Evolutionary conservation across 2,797 vertebrate species (phyloP), one percentile per base, ranked within the genome.

Genomic region (Helostoma temminkii): DNA sequence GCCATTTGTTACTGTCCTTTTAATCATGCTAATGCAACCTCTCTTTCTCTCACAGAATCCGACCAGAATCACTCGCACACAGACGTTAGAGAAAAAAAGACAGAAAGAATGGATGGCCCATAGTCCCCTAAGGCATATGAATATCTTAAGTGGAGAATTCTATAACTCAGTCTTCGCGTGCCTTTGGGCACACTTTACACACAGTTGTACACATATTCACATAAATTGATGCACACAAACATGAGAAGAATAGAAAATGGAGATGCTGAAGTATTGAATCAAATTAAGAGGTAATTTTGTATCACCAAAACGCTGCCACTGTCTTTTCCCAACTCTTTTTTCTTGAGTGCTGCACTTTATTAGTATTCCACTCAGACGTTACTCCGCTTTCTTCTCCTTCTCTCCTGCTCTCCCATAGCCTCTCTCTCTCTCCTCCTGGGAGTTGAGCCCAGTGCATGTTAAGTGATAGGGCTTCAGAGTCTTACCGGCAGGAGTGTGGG

Each of bases 1-100:
- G 82, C 78, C 91, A 87, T 93, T 94, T 91, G 89, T 91, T 90
- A 90, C 91, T 88, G 91, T 91, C 89, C 78, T 91, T 94, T 93
- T 92, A 91, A 94, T 93, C 92, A 93, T 89, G 84, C 88, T 90
- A 92, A 93, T 92, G 88, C 90, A 85, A 70, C 66, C 77, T 48
- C 62, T 42, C 30, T 30, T 15, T 43, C 16, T 0, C 30, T 72
- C 72, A 30, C 46, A 70, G 80, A 81, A 78, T 46, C n/a, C 25
- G 76, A 80, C 73, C 64, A 63, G 70, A 63, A 65, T 39, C 76
- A 58, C 50, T 26, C 56, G 32, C 72, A 18, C 8, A 34, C 30
- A 53, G 62, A 66, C 62, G 63, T 84, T 83, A 78, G 81, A 85
- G 75, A 21, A 47, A 48, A 57, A 55, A 55, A 64, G 25, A 54